Evolutionary conservation across 2,888 invertebrate genomes (phyloP).

Genomic region (Nymphalis urticae): DNA sequence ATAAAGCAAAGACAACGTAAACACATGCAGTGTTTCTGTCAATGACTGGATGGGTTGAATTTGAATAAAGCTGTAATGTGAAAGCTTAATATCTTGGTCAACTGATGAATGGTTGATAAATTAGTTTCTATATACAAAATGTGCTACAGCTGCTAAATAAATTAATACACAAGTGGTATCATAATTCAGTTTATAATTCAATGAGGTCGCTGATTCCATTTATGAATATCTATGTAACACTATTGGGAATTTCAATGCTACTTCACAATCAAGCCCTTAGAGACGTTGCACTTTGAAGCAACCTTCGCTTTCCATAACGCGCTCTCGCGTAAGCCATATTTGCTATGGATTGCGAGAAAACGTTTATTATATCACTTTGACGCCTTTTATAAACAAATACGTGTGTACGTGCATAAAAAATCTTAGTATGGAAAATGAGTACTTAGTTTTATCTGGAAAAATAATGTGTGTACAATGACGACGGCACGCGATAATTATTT

Average conservation of each 20-base stretch:
- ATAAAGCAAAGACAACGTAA: too few relatives aligned
- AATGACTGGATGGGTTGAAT: too few relatives aligned
- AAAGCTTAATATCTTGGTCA: too few relatives aligned
- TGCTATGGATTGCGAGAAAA: constrained; percentile 27
- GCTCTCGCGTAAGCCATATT: constrained; percentile 26
- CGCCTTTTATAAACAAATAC: constrained; percentile 26
- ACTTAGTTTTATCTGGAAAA: constrained; percentile 22
- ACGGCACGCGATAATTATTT: constrained; percentile 44
- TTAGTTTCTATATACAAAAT: too few relatives aligned
- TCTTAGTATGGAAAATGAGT: too few relatives aligned
- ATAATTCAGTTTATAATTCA: background rate
- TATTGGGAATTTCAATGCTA: constrained; percentile 13
- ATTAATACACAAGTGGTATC: background rate
- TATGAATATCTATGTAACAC: constrained; percentile 11
- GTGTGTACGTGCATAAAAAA: constrained; percentile 16
- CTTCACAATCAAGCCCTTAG: constrained; percentile 16
- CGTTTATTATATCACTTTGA: constrained; percentile 30
- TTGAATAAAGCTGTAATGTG: too few relatives aligned
- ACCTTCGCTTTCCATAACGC: constrained; percentile 30
- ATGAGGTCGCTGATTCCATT: constrained; percentile 8
- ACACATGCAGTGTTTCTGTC: too few relatives aligned
- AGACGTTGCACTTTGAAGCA: constrained; percentile 17
- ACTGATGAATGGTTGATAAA: too few relatives aligned
- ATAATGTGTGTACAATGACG: constrained; percentile 42
- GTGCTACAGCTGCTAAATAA: too few relatives aligned